Evolutionary conservation across 1,140 invertebrate genomes (phyloP), one percentile per base, ranked within the genome.

Genomic region (Drosophila novamexicana): DNA sequence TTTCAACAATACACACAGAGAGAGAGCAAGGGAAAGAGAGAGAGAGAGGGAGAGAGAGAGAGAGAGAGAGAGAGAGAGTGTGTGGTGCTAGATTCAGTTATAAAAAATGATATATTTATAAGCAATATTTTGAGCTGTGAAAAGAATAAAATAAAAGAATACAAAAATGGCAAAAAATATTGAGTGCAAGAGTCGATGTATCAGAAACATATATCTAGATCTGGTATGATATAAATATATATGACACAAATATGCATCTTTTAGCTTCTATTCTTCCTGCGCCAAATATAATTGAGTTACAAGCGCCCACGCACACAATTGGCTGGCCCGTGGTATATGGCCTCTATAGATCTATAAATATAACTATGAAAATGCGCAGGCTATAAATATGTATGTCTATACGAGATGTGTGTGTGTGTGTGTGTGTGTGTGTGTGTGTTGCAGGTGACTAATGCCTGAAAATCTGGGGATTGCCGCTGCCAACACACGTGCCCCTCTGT

Each of bases 401-500:
- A 32, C 14, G 42, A 16, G 22, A n/a, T 16, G 18, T 1, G 18
- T 18, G 18, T 18, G 18, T 18, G 18, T 18, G 18, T 18, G 18
- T 18, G 0, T 18, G 18, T 18, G 18, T n/a, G n/a, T 12, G 18
- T 44, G 6, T 34, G 18, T 44, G 10, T 34, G 6, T 34, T 14
- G 16, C 32, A 65, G 66, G 32, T 73, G 70, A 73, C 56, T 68
- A 73, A 73, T 54, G 70, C 49, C 29, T 39, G 39, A 49, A 50
- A 57, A 73, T 56, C 56, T 67, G 64, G 70, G 70, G 70, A 73
- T 73, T 73, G 70, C 70, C 70, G 53, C 61, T 37, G 45, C 45
- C 29, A 29, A 69, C 61, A 71, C 50, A 52, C 64, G 62, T 64
- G 1, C n/a, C 34, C 7, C 40, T 66, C 6, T 42, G 22, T 40